Evolutionary conservation across 1,140 invertebrate genomes (phyloP), one percentile per base, ranked within the genome.

Genomic region (Archegozetes longisetosus): DNA sequence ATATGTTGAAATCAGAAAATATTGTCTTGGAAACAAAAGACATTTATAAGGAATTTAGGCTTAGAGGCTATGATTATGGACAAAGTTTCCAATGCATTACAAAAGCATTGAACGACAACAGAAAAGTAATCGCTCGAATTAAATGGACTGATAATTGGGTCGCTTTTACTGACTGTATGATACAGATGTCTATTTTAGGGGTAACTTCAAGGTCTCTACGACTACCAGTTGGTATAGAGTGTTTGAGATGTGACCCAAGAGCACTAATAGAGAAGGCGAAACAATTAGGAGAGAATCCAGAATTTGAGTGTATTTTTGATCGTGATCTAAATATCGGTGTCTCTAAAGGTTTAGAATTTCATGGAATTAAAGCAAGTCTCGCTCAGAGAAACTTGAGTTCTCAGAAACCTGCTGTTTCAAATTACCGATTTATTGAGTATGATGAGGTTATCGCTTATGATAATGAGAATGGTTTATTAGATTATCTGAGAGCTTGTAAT

Each of bases 311-410:
- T 23, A 25, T 60, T 47, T 61, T n/a, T 23, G 60, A 61, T 26
- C 22, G 13, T 20, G 40, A 24, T 13, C 49, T 57, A 3, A 57
- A 57, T 25, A 59, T 61, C 28, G 53, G 22, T 29, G 47, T 63
- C 40, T 20, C 61, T 14, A 14, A 26, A 27, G 60, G 60, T 13
- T 61, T 61, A 22, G 60, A 60, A 22, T 46, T 40, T 20, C 80
- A 86, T 66, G 91, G 90, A 50, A 77, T 97, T 68, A 94, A 94
- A 72, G 84, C 88, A 0, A 86, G 85, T 62, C 73, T 92, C 14
- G 88, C 91, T 1, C 88, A 20, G 17, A 55, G 23, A 12, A 26
- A 20, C 53, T 9, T 20, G 6, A 55, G 28, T n/a, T 28, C 28
- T 17, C 60, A 64, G 6, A 23, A 20, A 2, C 55, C 60, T 12